These are phyloP conservation scores for Oreortyx pictus DNA, from an alignment of 2,797 vertebrate genomes.

Conservation along the genomic window DNA sequence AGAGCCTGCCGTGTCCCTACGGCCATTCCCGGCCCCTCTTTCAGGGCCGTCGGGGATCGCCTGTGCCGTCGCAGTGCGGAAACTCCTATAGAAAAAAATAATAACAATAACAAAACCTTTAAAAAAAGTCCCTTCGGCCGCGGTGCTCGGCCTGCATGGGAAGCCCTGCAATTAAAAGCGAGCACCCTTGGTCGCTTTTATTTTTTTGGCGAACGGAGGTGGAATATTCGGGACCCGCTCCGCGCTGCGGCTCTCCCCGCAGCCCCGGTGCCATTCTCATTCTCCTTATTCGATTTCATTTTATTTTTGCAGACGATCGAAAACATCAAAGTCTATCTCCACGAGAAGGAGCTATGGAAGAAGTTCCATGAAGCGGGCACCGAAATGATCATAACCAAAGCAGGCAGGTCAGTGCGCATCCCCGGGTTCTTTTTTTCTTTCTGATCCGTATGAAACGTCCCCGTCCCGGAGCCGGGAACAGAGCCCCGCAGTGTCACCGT, in stretches of 20 bases:
- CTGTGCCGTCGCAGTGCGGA: background rate
- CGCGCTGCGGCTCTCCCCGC: background rate
- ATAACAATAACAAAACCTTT: background rate
- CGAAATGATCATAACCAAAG: conserved; percentile 99
- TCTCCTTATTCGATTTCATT: background rate
- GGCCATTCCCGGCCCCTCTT: background rate
- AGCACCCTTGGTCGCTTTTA: conserved; percentile 1
- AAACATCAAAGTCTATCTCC: conserved; percentile 96
- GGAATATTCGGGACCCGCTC: conserved; percentile 29
- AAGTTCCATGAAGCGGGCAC: conserved; percentile 97
- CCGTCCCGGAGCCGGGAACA: too few species aligned
- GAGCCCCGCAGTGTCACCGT: too few species aligned
- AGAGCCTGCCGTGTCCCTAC: background rate
- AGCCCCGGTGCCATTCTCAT: background rate
- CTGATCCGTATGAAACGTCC: background rate
- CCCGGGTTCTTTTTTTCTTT: background rate
- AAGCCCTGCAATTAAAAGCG: conserved; percentile 1
- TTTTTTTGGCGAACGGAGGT: conserved; percentile 9
- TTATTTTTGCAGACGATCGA: conserved; percentile 87
- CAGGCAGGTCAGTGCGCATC: conserved; percentile 88
- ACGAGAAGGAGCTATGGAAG: conserved; percentile 97
- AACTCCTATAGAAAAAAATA: background rate
- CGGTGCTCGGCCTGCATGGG: background rate
- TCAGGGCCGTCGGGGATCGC: background rate
- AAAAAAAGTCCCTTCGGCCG: background rate